A percentile compares a stretch with the other conserved stretches of the same genome.
Conservation (phyloP, 2,797 vertebrate genomes). For the Kryptopterus vitreolus region DNA sequence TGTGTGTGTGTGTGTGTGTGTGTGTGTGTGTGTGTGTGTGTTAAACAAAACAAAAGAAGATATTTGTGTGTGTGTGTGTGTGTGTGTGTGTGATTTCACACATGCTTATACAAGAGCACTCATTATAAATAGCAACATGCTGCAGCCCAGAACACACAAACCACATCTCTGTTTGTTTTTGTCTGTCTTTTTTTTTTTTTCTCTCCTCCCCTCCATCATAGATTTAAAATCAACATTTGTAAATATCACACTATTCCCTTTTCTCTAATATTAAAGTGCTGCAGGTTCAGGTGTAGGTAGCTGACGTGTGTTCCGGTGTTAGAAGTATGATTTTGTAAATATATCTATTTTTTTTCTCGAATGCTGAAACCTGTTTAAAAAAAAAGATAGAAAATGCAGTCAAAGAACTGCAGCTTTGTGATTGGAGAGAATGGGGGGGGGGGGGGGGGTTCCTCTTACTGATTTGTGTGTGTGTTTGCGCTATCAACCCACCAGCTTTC, state of each 20-base stretch:
- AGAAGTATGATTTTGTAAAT: conserved; percentile 61
- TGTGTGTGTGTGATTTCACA: conserved; percentile 34
- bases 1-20: conserved; percentile 2
- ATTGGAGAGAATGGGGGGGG: conserved; percentile 54
- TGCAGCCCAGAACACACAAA: conserved; percentile 2
- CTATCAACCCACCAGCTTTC: conserved; percentile 37
- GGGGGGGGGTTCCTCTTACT: background rate
- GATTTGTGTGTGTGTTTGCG: background rate
- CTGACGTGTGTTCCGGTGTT: conserved; percentile 40
- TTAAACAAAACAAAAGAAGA: background rate
- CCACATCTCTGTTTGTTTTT: background rate
- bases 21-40: conserved; percentile 16
- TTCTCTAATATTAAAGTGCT: conserved; percentile 45
- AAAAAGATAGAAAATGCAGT: conserved; percentile 64
- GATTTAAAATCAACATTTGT: conserved; percentile 48
- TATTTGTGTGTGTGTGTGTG: background rate
- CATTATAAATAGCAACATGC: background rate
- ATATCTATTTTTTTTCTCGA: conserved; percentile 32
- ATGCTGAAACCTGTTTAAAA: conserved; percentile 41
- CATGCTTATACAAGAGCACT: conserved; percentile 22
- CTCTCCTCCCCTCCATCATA: background rate
- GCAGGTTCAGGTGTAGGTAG: conserved; percentile 40
- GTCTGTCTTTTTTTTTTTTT: too few species aligned
- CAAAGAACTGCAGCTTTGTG: conserved; percentile 68
- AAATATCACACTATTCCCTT: conserved; percentile 46